Evolutionary conservation across 2,113 vertebrate species (phyloP), one percentile per base, ranked within the genome.

Genomic region (Menidia beryllina): DNA sequence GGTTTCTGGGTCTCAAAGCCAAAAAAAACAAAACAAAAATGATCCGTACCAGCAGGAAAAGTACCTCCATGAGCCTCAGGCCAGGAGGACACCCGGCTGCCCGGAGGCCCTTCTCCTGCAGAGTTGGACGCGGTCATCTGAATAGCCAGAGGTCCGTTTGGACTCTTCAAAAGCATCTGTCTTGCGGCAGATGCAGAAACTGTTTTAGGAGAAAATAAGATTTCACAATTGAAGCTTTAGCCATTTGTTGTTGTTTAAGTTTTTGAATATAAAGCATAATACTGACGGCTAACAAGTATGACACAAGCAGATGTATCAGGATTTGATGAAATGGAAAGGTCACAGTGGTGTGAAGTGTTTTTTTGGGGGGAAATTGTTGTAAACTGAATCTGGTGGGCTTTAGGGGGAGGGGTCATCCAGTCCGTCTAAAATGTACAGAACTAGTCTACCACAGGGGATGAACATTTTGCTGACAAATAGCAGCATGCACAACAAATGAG

Each of bases 61-160:
- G 34, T 49, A 91, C 87, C 79, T 70, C 39, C 52, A 50, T 74
- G 50, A 26, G 3, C 13, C 26, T 15, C 45, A 43, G 74, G 76
- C 24, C 67, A 64, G 50, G 70, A 89, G 49, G 11, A 60, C 49
- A 81, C 47, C 43, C 0, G 3, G 8, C 1, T 61, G 11, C 92
- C 88, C 12, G 17, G 71, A 0, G 69, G 88, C 0, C 91, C 91
- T 56, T 92, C 90, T 64, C 93, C 93, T 1, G 84, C 91, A 21
- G 89, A 85, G 51, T 76, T 91, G 57, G 86, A 92, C 0, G 91
- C 91, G 0, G 85, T 86, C 58, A 91, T n/a, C 55, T 85, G 68
- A 13, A 93, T 48, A 50, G 43, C 27, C 36, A 92, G 60, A 38
- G 25, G 0, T n/a, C 75, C 79, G 14, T 83, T 82, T 38, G 84